Conservation (phyloP, 2,113 vertebrate genomes). For the Paramisgurnus dabryanus region DNA sequence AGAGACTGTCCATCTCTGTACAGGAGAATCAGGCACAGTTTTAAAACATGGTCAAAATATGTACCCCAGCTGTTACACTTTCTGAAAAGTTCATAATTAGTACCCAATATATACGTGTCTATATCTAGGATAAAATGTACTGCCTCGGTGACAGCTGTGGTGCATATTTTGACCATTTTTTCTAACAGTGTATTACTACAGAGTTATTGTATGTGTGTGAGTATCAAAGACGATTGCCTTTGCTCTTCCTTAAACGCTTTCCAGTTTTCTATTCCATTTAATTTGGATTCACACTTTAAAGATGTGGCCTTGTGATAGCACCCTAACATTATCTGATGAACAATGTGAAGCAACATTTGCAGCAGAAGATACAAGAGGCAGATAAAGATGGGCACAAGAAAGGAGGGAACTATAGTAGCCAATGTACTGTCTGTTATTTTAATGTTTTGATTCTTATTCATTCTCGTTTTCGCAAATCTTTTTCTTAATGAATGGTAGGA, state of each 20-base stretch:
- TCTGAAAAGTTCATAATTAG: no score
- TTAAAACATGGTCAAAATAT: not conserved
- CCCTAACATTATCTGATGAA: constrained; percentile 19
- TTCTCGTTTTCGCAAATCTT: constrained; percentile 18
- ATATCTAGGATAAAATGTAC: no score
- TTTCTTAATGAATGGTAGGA: constrained; percentile 16
- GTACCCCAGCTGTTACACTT: no score
- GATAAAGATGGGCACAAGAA: not conserved
- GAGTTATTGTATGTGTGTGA: not conserved
- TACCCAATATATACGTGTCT: no score
- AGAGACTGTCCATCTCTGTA: not conserved
- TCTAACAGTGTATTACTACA: no score
- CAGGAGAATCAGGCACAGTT: constrained; percentile 1
- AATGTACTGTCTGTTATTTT: constrained; percentile 33
- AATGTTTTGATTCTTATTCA: constrained; percentile 40
- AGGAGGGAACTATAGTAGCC: constrained; percentile 38
- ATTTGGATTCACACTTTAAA: constrained; percentile 40
- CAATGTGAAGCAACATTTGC: constrained; percentile 30
- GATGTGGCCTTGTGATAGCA: constrained; percentile 37
- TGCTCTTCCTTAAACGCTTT: constrained; percentile 42
- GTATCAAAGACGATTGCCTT: constrained; percentile 28
- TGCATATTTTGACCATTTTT: no score
- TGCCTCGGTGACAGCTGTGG: no score
- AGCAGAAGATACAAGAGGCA: constrained; percentile 16
- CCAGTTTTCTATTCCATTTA: constrained; percentile 36